Evolutionary conservation across 2,888 invertebrate genomes (phyloP).

Genomic region (Scaptomyza polygonia): DNA sequence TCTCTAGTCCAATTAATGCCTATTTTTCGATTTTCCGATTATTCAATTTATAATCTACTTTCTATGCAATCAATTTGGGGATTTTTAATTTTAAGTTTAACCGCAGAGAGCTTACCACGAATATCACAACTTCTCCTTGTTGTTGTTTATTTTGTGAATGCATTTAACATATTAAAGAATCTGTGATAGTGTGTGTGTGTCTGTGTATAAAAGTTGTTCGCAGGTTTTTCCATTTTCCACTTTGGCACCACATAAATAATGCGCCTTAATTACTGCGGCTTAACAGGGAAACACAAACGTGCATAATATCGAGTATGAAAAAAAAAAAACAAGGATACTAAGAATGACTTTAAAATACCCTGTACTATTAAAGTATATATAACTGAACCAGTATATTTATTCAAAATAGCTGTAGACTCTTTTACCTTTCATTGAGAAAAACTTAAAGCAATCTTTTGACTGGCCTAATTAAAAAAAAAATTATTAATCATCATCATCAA

Average conservation of each 20-base stretch:
- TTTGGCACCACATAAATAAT: conserved; percentile 57
- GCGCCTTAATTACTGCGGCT: conserved; percentile 73
- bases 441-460: too few species aligned
- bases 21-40: too few species aligned
- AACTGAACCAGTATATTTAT: too few species aligned
- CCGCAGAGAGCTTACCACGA: conserved; percentile 22
- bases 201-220: conserved; percentile 31
- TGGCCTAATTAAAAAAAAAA: not conserved
- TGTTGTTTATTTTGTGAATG: conserved; percentile 18
- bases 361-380: not conserved
- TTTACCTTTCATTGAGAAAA: not conserved
- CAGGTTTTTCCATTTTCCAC: conserved; percentile 46
- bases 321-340: not conserved
- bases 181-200: conserved; percentile 13
- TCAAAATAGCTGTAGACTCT: too few species aligned
- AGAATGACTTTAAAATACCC: conserved; percentile 13
- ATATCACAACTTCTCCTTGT: conserved; percentile 5
- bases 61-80: conserved; percentile 7
- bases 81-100: conserved; percentile 13
- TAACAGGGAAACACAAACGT: conserved; percentile 19
- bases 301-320: conserved; percentile 12
- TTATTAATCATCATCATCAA: not conserved
- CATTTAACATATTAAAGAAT: conserved; percentile 34
- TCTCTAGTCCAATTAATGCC: too few species aligned
- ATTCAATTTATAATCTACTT: too few species aligned